Evolutionary conservation across 1,140 invertebrate genomes (phyloP), one percentile per base, ranked within the genome.

Genomic region (Lucilia cuprina): DNA sequence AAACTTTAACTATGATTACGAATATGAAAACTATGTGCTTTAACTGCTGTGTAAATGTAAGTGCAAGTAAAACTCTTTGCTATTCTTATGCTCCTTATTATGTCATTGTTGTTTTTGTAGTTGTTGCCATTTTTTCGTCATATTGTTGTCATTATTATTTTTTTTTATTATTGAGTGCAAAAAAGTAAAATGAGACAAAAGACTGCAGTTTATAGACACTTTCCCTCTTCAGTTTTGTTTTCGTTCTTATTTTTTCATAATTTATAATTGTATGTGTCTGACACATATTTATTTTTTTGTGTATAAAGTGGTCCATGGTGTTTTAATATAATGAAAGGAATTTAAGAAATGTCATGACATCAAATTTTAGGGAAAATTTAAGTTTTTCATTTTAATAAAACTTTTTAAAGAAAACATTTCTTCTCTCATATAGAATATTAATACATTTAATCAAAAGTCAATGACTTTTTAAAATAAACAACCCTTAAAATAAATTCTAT

Each of bases 161-260:
- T 30, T 21, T 30, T 30, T 30, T 30, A 30, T 30, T 30, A 30
- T 30, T 30, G 25, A 25, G 17, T 9, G 19, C 25, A 2, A 70
- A 21, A 21, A 21, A 70, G 65, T 25, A 25, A 70, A 70, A 70
- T 25, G 65, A 21, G 65, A 19, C n/a, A n/a, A 70, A 30, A 19
- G 65, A 70, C 65, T 70, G 65, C 65, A 21, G n/a, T 70, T 70
- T 70, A 70, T 70, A 70, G 65, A 70, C 65, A 70, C 65, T 70
- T 21, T 70, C 65, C 65, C 65, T 70, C 65, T 70, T 25, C n/a
- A n/a, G 13, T 60, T 60, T n/a, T n/a, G n/a, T 60, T 60, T 60
- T 17, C 14, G 50, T 14, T 60, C 14, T 60, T 8, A 17, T 60
- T 60, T 60, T 60, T 60, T 60, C 5, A n/a, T 60, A 25, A 55